These are phyloP conservation scores for Drosophila kurseongensis DNA, from an alignment of 1,140 invertebrate genomes.

Conservation along the genomic window DNA sequence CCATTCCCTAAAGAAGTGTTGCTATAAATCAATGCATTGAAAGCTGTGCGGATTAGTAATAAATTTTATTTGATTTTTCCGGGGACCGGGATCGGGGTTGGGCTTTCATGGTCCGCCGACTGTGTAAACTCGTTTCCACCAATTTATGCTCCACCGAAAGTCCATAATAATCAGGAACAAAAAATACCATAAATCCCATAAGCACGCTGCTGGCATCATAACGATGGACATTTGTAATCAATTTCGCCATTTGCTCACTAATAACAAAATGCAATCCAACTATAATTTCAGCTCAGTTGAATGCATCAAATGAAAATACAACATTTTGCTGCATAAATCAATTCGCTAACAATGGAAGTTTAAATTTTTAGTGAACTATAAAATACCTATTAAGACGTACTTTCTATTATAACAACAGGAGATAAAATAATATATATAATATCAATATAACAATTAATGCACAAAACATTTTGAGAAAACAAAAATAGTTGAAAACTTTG, in stretches of 20 bases:
- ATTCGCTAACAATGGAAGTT: not conserved
- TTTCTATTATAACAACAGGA: no score
- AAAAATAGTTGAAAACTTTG: no score
- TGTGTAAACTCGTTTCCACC: slow-evolving; percentile 13
- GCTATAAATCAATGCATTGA: slow-evolving; percentile 22
- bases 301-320: slow-evolving; percentile 13
- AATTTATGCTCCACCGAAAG: slow-evolving; percentile 15
- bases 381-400: not conserved
- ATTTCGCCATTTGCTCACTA: slow-evolving; percentile 32
- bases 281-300: slow-evolving; percentile 24
- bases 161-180: slow-evolving; percentile 32
- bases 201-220: slow-evolving; percentile 13
- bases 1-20: slow-evolving; percentile 14
- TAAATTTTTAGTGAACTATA: not conserved
- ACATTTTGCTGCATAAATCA: slow-evolving; percentile 7
- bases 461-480: no score
- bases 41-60: slow-evolving; percentile 34
- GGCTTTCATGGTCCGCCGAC: slow-evolving; percentile 11
- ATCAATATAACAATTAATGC: no score
- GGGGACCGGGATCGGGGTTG: not conserved
- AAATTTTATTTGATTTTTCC: slow-evolving; percentile 46
- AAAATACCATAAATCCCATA: slow-evolving; percentile 34
- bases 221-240: slow-evolving; percentile 39
- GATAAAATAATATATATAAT: no score
- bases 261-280: slow-evolving; percentile 39